Base-by-base conservation (phyloP, 1,140 invertebrate species). In the Drosophila tropicalis region DNA sequence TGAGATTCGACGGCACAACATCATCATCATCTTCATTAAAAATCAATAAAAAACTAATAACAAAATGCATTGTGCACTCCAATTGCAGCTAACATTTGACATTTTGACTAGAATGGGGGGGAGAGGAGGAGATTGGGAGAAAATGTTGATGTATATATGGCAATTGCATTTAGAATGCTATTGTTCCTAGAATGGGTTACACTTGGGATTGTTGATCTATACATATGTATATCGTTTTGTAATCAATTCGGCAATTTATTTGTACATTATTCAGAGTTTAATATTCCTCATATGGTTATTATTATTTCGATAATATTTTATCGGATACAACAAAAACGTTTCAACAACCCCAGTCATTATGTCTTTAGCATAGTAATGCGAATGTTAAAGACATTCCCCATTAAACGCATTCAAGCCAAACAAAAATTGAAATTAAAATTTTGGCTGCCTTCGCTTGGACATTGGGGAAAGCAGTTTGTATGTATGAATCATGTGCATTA, bases 1-100 rank as follows among this genome's bases (percentile, higher is more conserved):
- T 86, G 83, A 86, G 79, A 87, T 86, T 89, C 84, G 70, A 56
- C 83, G 83, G 84, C 65, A 79, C 75, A 76, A 71, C 44, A 47
- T 70, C 72, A 76, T 36, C 55, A 76, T 76, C 65, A 76, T 56
- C 29, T 5, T 57, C 3, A 39, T 17, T 36, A 62, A 62, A 29
- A 44, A 57, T 79, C 68, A 79, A 89, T 86, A 86, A 86, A 86
- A 83, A 86, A 86, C 83, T 86, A 86, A 86, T 86, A 86, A 86
- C 83, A 86, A 86, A 89, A 87, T 89, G 76, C 84, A 76, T 78
- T 81, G 56, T 62, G 70, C 81, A 84, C 76, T 75, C 66, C 69
- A 67, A 62, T 79, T 79, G 74, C 74, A 67, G 71, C 64, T 36
- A 58, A 51, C 56, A 79, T 29, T 76, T 74, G 66, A 81, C 76